Evolutionary conservation across 37 sponge, comb jelly and placozoan species (phyloP), one percentile per base, ranked within the genome.

Genomic region (Theonella swinhoei): DNA sequence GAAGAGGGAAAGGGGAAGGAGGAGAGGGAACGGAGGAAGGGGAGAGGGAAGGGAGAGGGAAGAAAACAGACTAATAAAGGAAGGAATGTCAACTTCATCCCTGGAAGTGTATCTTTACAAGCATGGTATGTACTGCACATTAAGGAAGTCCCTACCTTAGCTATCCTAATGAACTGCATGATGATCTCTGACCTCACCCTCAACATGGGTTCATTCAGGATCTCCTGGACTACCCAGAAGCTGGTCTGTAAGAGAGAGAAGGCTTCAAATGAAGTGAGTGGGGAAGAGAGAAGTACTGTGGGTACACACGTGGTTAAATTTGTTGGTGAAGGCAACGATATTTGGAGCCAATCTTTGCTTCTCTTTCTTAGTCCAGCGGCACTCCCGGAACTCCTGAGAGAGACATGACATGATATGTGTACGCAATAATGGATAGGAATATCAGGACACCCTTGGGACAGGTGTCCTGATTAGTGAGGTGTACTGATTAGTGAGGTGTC

Each of bases 281-380:
- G 34, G 69, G 34, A 68, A 30, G 30, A 29, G 8, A 34, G 39
- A 31, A 35, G 66, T 8, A 64, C 19, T n/a, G 43, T 22, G 17
- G 47, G 5, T 2, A 65, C 89, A 82, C 42, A 95, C 95, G 25
- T 91, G 88, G 37, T 95, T 95, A 58, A 95, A 95, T 19, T 69
- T 67, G 17, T 74, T 75, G 31, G 93, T 85, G 76, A 95, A 92
- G 74, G 76, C 83, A 19, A 85, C 70, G 9, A 95, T 66, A 63
- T 92, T 88, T 4, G 95, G 95, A 30, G 95, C 78, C 28, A 76
- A 31, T 9, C 31, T 38, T 0, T 42, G 20, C 61, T 88, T 91
- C 8, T 95, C 87, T 62, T 89, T 95, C 84, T 84, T 84, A 36
- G 74, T 90, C 95, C 95, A 95, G 43, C 38, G 47, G 28, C 95